Conservation (phyloP, 2,797 vertebrate species). For the Pipistrellus kuhlii region DNA sequence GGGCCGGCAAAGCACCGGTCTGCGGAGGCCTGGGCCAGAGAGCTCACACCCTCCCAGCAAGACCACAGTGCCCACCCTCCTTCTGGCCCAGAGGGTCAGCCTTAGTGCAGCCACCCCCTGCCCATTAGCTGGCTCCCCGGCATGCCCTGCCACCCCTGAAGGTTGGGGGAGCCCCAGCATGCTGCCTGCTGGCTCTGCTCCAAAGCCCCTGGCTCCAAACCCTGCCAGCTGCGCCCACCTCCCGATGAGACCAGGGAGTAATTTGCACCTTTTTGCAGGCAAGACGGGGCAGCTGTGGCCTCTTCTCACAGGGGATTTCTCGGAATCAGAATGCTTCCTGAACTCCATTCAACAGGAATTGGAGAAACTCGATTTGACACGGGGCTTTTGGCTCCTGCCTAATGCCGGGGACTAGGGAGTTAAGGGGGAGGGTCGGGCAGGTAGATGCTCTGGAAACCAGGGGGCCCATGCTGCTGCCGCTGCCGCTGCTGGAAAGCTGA, state of each 20-base stretch:
- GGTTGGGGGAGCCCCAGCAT: neutral
- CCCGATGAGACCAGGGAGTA: neutral
- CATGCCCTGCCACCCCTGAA: too few relatives aligned
- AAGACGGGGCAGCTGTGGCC: neutral
- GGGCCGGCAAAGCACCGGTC: neutral
- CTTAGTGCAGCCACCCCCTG: neutral
- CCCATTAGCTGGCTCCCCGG: too few relatives aligned
- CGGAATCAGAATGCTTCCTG: too few relatives aligned
- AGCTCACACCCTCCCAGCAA: neutral
- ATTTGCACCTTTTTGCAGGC: neutral
- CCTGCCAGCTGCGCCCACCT: fast-evolving
- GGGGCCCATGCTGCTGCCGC: neutral
- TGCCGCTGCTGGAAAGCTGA: neutral
- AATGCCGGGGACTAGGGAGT: fast-evolving
- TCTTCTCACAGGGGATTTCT: neutral
- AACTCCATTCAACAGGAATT: neutral
- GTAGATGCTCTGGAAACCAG: neutral
- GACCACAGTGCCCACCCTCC: neutral
- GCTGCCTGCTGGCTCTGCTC: neutral
- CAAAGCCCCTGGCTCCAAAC: neutral
- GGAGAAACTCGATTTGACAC: neutral
- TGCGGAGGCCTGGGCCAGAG: fast-evolving
- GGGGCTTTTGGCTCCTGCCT: neutral
- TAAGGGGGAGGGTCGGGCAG: fast-evolving
- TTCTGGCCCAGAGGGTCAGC: neutral